Base-by-base conservation (phyloP, 2,797 vertebrate species). In the Gymnothorax reevesii region DNA sequence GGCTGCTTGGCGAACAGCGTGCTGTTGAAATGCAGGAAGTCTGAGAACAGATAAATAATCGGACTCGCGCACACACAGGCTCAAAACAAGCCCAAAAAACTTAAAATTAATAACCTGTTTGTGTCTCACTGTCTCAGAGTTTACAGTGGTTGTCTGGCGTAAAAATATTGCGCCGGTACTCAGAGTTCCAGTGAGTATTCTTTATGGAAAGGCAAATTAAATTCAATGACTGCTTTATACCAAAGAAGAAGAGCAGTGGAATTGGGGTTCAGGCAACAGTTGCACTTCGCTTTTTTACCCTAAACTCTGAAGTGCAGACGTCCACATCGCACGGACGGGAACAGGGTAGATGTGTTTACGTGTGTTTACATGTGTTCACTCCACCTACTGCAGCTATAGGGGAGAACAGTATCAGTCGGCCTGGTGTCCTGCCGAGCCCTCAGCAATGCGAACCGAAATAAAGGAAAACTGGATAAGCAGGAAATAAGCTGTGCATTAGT, bases 231-330 rank as follows among this genome's bases (percentile, higher is more conserved):
- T 15, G 17, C 12, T 33, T 33, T 75, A 4, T 0, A 75, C 33
- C 15, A 71, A 75, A 42, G 15, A 82, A 33, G 27, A 52, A 20
- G 13, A 49, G 42, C 60, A 52, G 83, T 8, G 15, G 33, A 93
- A 92, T 87, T 89, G 88, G 87, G 85, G 88, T 87, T 91, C 93
- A 92, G 92, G 94, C 94, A 92, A 90, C 92, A 93, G 94, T 94
- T 94, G 90, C 91, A 54, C 57, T 25, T 94, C 94, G 94, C 7
- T 94, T 93, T 94, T 93, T 91, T 92, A 92, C 92, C 90, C 92
- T 94, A 94, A 94, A 93, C 93, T 87, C 91, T 93, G 91, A 91
- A 95, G 93, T 92, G 93, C 92, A 93, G 93, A 93, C 95, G 93
- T 93, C 90, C 90, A 88, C 49, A 90, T 88, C 90, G 91, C 91